Evolutionary conservation across 2,888 invertebrate genomes (phyloP), one percentile per base, ranked within the genome.

Genomic region (Epinotia ramella): DNA sequence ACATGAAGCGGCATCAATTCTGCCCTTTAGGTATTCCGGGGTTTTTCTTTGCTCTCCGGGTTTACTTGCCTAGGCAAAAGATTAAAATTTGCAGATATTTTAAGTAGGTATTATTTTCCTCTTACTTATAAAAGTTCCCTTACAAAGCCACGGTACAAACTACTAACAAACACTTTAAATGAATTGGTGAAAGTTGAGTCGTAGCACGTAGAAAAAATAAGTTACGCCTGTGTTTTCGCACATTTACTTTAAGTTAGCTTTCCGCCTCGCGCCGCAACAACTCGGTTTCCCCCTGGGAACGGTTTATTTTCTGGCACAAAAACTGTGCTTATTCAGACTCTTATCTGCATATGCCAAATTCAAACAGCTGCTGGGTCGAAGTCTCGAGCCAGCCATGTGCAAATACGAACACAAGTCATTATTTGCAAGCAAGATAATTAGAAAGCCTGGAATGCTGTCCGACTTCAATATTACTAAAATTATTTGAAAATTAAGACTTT

Each of bases 1-100:
- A 80, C 81, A 84, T 80, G 77, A 78, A 83, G 80, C 79, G 79
- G 76, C 78, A 68, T 80, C 78, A 81, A 79, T 84, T 82, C 81
- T 80, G 82, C 82, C 83, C 82, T 81, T 77, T 79, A 77, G 79
- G 80, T 81, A 78, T 80, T 80, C 77, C 56, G 72, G 79, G 77
- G 78, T 83, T 82, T 79, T 63, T 80, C 49, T 65, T 66, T 73
- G 24, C 24, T 62, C 53, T 53, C 56, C 57, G 57, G 24, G 56
- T 69, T 69, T 69, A 63, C 57, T 64, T 69, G 44, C 20, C 63
- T 18, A 18, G 59, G 24, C n/a, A n/a, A n/a, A n/a, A n/a, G n/a
- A 44, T 65, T 57, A 46, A 40, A 57, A 28, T 72, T 72, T 63
- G n/a, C 16, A 59, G 49, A 33, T 57, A 33, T 53, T 53, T 57